Percentiles rank a stretch among this genome's conserved stretches.
These are phyloP conservation scores for Germaria angustata DNA, from an alignment of 2,888 invertebrate species.

Conservation along the genomic window DNA sequence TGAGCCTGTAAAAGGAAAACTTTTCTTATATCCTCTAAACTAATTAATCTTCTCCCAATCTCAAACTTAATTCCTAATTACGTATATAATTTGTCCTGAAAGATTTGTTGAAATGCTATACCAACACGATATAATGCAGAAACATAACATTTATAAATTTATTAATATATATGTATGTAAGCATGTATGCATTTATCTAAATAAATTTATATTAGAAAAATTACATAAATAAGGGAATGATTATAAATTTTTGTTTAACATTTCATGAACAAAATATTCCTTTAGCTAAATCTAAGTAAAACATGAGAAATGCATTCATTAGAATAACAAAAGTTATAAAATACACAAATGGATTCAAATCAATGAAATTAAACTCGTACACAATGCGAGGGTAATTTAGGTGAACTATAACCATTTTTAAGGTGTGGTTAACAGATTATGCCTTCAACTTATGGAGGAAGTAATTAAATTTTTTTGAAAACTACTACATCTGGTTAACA, in stretches of 20 bases:
- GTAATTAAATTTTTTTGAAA: too few species aligned
- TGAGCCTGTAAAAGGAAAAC: too few species aligned
- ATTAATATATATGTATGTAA: background rate
- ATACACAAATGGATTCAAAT: conserved; percentile 46
- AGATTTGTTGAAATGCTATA: background rate
- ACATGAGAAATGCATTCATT: conserved; percentile 65
- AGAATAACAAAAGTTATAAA: conserved; percentile 25
- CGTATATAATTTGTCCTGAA: background rate
- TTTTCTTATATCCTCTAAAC: background rate
- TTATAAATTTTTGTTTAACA: conserved; percentile 16
- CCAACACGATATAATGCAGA: background rate
- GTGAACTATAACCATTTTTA: background rate
- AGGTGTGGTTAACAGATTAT: too few species aligned
- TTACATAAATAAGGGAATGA: conserved; percentile 20
- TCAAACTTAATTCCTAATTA: background rate
- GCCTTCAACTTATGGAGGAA: too few species aligned
- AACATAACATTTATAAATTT: background rate
- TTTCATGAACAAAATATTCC: conserved; percentile 29
- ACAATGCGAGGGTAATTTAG: background rate
- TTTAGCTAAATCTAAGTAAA: conserved; percentile 47
- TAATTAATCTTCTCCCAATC: background rate
- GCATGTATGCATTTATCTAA: conserved; percentile 70
- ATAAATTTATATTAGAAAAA: conserved; percentile 64
- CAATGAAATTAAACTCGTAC: conserved; percentile 1
- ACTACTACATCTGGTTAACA: too few species aligned